Base-by-base conservation (phyloP, 2,888 invertebrate species). In the Tineola bisselliella region DNA sequence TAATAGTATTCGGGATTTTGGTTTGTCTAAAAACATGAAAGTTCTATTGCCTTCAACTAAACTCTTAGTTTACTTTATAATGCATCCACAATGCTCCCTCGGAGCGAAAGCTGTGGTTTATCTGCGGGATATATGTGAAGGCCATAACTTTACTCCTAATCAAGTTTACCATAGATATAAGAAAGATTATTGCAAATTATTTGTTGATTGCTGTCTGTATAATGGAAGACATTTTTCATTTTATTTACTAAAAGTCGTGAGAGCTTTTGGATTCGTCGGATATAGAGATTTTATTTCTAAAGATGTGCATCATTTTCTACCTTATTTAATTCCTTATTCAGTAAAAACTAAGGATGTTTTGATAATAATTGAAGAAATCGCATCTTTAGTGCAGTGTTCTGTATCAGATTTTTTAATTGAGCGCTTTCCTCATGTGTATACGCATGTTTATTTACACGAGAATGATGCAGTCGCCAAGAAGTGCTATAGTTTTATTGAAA, bases 341-440 rank as follows among this genome's bases (percentile, higher is more conserved):
- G 88, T 88, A 30, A 89, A 77, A 64, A 84, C 83, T 68, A 89
- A 87, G 1, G 84, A 88, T 68, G 87, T 90, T 0, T 88, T 88
- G 44, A 84, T 86, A 0, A 89, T 94, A 65, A 88, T 94, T 57
- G 88, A 89, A 64, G 91, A 92, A 70, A 88, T 92, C 52, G 90
- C 91, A 0, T 81, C 82, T 0, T 72, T 90, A 25, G 88, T 89
- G 10, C 89, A 89, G 66, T 84, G 88, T 63, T 88, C 90, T 2
- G 80, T 90, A 17, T 81, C 89, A 0, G 89, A 90, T 44, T 88
- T 93, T 66, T 78, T 94, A 12, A 84, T 88, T 1, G 89, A 88
- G 61, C 90, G 92, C 62, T 92, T 92, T 69, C 89, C 92, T 59
- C 89, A 91, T 59, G 90, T 93, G 59, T 94, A 93, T 66, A 89